Conservation (phyloP, 2,113 vertebrate species). For the Amphilophus citrinellus region DNA sequence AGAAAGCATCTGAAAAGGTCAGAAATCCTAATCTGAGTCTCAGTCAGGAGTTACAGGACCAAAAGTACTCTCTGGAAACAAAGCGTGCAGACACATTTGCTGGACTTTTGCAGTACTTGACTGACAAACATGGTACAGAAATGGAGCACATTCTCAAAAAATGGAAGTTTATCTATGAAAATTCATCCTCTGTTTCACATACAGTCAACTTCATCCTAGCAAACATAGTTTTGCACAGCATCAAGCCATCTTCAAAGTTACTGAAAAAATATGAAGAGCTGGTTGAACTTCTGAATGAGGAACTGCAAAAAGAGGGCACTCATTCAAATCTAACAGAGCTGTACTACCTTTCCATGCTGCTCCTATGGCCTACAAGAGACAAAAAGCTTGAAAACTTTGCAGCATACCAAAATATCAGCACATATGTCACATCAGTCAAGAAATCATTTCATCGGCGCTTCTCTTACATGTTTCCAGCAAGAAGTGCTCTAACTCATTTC, state of each 20-base stretch:
- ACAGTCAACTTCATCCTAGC: constrained; percentile 59
- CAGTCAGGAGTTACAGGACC: constrained; percentile 23
- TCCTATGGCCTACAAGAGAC: constrained; percentile 57
- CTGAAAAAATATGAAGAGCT: constrained; percentile 46
- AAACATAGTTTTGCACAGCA: constrained; percentile 63
- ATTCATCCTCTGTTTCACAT: neutral
- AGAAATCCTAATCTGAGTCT: constrained; percentile 55
- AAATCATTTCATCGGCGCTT: constrained; percentile 55
- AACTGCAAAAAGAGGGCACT: constrained; percentile 41
- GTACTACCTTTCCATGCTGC: constrained; percentile 62
- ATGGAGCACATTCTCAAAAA: constrained; percentile 45
- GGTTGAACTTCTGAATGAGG: constrained; percentile 40
- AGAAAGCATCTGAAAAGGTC: constrained; percentile 43
- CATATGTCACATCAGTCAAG: constrained; percentile 36
- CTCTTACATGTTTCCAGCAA: constrained; percentile 45
- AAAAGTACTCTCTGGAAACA: constrained; percentile 35
- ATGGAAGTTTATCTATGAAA: constrained; percentile 36
- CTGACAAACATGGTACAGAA: neutral
- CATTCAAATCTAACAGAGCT: constrained; percentile 50
- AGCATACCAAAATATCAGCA: constrained; percentile 29
- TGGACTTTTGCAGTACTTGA: constrained; percentile 52
- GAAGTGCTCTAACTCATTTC: constrained; percentile 57
- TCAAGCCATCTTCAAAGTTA: constrained; percentile 26
- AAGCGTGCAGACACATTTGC: constrained; percentile 61
- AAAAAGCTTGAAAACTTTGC: neutral